Evolutionary conservation across 2,797 vertebrate species (phyloP).

Genomic region (Eulemur mongoz): DNA sequence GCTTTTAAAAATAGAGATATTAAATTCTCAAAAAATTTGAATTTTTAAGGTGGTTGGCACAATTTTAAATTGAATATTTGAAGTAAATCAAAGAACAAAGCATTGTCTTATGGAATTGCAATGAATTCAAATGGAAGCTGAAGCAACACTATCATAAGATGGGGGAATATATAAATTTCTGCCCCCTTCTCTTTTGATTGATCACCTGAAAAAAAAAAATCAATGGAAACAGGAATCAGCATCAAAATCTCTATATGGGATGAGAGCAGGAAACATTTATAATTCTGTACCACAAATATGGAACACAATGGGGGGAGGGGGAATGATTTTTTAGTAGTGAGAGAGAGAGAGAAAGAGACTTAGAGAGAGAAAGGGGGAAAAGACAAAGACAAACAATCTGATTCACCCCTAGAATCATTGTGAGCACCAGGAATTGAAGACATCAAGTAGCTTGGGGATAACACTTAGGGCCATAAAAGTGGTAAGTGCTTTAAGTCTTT

Average conservation of each 20-base stretch:
- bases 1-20: neutral
- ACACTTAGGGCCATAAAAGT: neutral
- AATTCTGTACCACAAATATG: neutral
- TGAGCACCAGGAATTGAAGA: neutral
- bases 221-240: neutral
- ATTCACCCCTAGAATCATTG: neutral
- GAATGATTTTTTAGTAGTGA: neutral
- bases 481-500: neutral
- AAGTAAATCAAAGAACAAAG: neutral
- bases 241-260: neutral
- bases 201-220: neutral
- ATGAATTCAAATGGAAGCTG: neutral
- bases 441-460: neutral
- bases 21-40: conserved; percentile 13
- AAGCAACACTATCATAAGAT: neutral
- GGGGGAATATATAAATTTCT: neutral
- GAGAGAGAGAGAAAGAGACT: neutral
- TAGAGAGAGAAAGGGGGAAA: neutral
- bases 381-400: neutral
- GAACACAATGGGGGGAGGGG: neutral
- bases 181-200: neutral
- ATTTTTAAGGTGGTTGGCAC: neutral
- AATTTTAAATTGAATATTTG: conserved; percentile 12
- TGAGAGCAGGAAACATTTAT: neutral
- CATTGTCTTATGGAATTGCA: neutral